Base-by-base conservation (phyloP, 1,140 invertebrate genomes). In the Diachasma alloeum region DNA sequence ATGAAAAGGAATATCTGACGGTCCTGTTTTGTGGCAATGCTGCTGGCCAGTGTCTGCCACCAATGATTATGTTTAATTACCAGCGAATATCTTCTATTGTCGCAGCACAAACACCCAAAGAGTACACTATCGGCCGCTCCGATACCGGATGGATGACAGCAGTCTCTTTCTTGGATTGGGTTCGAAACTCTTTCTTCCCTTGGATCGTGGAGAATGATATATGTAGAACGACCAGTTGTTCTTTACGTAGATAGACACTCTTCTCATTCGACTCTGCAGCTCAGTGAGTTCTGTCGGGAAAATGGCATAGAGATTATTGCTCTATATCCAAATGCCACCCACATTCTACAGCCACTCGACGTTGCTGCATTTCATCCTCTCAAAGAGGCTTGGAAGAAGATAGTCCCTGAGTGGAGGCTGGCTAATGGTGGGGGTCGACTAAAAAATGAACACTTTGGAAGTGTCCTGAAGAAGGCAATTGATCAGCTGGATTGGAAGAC, bases 1-100 rank as follows among this genome's bases (percentile, higher is more conserved):
- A n/a, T n/a, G 84, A 87, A 73, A 90, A 90, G 79, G 87, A 89
- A 82, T 86, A 82, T 79, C 74, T 87, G n/a, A 90, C 87, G n/a
- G 81, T 84, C 11, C 80, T 89, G 46, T 66, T 88, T 56, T 81
- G 72, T 70, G 83, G 82, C 9, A 87, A 83, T 81, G 86, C 87
- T 74, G 76, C 78, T 36, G 83, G 83, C 0, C n/a, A 78, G 66
- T n/a, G 79, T 13, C n/a, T 73, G 42, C 84, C 78, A 48, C 81
- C 80, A 0, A 78, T 83, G 77, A 56, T 85, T n/a, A 72, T 84
- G 15, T 83, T 80, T 42, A 48, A 75, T 0, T 85, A 83, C 56
- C 66, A 76, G 36, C 39, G 82, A 39, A 79, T 85, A 22, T 81
- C 82, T n/a, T 11, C 42, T 17, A 63, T 77, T n/a, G 74, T 81